Conservation (phyloP, 2,888 invertebrate genomes). For the Monochamus alternatus region DNA sequence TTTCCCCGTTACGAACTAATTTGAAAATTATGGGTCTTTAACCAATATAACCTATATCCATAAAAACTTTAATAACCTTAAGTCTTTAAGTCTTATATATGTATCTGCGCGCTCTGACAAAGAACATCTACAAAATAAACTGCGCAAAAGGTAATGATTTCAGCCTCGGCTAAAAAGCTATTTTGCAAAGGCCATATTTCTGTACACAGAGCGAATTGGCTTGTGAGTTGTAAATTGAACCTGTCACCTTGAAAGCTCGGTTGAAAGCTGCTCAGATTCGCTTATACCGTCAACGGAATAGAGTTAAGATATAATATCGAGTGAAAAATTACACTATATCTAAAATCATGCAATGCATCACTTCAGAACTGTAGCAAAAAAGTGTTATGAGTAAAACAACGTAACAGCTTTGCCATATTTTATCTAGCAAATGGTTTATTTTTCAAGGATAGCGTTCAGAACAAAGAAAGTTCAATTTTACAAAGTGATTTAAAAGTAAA, state of each 20-base stretch:
- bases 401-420: too few species aligned
- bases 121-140: slow-evolving; percentile 21
- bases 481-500: too few species aligned
- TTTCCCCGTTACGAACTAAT: background rate
- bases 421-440: background rate
- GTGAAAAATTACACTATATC: slow-evolving; percentile 14
- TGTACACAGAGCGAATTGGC: slow-evolving; percentile 28
- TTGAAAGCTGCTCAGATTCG: slow-evolving; percentile 29
- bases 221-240: slow-evolving; percentile 29
- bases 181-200: slow-evolving; percentile 20
- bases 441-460: background rate
- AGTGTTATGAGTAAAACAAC: too few species aligned
- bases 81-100: background rate
- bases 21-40: slow-evolving; percentile 8
- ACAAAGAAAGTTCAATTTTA: background rate
- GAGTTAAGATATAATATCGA: background rate
- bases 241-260: slow-evolving; percentile 27
- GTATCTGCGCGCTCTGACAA: slow-evolving; percentile 19
- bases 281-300: slow-evolving; percentile 14
- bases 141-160: slow-evolving; percentile 29
- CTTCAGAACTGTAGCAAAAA: too few species aligned
- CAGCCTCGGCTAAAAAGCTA: slow-evolving; percentile 21
- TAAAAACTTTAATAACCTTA: slow-evolving; percentile 23
- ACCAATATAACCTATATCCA: slow-evolving; percentile 16
- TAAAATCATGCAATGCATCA: too few species aligned